These are phyloP conservation scores for Lepus oiostolus DNA, from an alignment of 2,797 vertebrate genomes.

Conservation along the genomic window DNA sequence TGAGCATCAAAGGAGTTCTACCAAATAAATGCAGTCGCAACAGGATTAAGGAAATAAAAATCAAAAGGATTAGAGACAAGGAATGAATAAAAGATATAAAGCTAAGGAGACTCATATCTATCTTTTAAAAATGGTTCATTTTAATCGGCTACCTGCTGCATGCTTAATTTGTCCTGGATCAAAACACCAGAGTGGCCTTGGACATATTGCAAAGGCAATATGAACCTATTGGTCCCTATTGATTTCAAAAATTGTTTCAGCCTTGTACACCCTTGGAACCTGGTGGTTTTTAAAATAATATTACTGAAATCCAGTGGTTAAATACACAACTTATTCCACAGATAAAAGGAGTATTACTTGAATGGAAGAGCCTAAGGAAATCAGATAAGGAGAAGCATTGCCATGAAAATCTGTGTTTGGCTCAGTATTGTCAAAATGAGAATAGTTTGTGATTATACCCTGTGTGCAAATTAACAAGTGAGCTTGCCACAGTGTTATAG, in stretches of 20 bases:
- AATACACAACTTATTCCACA: background rate
- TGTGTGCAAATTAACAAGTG: background rate
- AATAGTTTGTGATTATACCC: background rate
- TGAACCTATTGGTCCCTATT: background rate
- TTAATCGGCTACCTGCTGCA: background rate
- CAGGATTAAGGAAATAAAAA: background rate
- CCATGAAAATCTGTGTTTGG: background rate
- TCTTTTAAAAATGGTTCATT: conserved; percentile 1
- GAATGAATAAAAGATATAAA: background rate
- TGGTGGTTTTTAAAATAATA: background rate
- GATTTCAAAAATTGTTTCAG: background rate
- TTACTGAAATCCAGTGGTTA: background rate
- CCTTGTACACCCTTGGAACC: background rate
- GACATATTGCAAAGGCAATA: background rate
- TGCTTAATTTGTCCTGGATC: background rate
- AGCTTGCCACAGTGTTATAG: background rate
- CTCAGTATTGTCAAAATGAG: background rate
- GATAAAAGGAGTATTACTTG: background rate
- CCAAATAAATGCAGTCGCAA: background rate
- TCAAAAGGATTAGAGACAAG: background rate
- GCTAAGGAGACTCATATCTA: background rate
- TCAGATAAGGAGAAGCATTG: background rate
- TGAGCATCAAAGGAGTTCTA: background rate
- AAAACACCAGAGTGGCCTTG: background rate
- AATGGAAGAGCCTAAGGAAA: background rate